Conservation (phyloP, 2,113 vertebrate species). For the Chaetorhynchus papuensis region DNA sequence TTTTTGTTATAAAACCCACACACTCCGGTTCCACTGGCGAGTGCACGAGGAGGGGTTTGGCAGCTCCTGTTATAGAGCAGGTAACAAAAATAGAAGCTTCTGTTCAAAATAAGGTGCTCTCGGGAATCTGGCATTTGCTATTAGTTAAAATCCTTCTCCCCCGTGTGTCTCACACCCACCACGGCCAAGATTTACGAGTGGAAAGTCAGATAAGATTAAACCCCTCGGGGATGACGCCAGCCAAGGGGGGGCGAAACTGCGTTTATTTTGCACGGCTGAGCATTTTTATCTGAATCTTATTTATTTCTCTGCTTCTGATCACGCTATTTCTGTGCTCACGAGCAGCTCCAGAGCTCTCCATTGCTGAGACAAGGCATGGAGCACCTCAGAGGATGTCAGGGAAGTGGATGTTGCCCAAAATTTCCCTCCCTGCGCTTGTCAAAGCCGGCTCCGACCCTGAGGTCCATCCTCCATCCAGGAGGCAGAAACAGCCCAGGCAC, state of each 20-base stretch:
- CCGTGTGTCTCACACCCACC: not conserved
- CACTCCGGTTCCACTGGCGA: not conserved
- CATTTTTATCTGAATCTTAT: not conserved
- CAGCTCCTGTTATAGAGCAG: not conserved
- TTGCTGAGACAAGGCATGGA: rapidly evolving
- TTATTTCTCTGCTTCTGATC: not conserved
- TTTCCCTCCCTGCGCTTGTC: not conserved
- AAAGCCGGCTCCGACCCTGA: not conserved
- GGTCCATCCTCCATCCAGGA: rapidly evolving
- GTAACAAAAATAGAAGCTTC: not conserved
- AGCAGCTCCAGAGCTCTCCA: not conserved
- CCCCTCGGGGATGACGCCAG: not conserved
- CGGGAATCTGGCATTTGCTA: not conserved
- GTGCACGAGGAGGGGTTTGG: not conserved
- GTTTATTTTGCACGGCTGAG: not conserved
- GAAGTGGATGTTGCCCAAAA: not conserved
- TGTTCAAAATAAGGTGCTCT: not conserved
- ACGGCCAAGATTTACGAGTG: not conserved
- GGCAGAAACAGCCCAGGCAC: not conserved
- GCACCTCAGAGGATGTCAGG: not conserved
- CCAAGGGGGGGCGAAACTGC: not conserved
- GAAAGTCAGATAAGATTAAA: not conserved
- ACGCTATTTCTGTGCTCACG: not conserved
- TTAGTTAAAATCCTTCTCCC: not conserved
- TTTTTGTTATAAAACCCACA: not conserved